Evolutionary conservation across 2,888 invertebrate genomes (phyloP).

Genomic region (Pseudolycoriella hygida): DNA sequence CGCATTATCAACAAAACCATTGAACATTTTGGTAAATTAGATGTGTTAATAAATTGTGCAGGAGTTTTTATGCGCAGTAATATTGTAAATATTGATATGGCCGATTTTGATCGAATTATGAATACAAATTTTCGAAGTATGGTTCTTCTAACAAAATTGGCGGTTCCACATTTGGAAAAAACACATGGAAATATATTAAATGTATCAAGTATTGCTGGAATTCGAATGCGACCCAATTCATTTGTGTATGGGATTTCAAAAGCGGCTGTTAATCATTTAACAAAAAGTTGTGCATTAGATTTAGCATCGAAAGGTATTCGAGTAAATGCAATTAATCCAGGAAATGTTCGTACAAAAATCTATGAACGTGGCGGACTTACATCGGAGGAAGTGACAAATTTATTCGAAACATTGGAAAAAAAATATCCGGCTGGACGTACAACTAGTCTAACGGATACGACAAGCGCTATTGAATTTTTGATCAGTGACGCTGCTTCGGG

Average conservation of each 20-base stretch:
- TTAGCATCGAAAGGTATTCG: conserved; percentile 59
- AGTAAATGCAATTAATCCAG: conserved; percentile 84
- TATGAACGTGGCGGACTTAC: conserved; percentile 52
- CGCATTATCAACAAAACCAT: conserved; percentile 46
- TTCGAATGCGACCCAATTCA: conserved; percentile 75
- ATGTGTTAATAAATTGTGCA: conserved; percentile 64
- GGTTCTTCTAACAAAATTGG: conserved; percentile 63
- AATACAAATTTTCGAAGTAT: conserved; percentile 66
- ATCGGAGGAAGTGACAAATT: conserved; percentile 49
- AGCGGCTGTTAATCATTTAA: conserved; percentile 84
- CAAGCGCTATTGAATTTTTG: conserved; percentile 72
- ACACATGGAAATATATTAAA: conserved; percentile 78
- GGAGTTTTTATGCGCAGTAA: conserved; percentile 61
- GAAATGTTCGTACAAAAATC: conserved; percentile 74
- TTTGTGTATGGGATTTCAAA: conserved; percentile 86
- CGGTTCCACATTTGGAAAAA: conserved; percentile 62
- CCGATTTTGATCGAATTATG: conserved; percentile 74
- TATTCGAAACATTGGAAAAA: conserved; percentile 59
- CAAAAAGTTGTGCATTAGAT: conserved; percentile 75
- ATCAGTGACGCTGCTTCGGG: conserved; percentile 58
- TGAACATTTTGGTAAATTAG: conserved; percentile 42
- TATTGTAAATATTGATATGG: conserved; percentile 64
- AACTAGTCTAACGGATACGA: conserved; percentile 70
- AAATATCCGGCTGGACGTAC: conserved; percentile 82
- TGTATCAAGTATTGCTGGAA: conserved; percentile 80